These are phyloP conservation scores for Chorisops tibialis DNA, from an alignment of 2,888 invertebrate species.

Conservation along the genomic window DNA sequence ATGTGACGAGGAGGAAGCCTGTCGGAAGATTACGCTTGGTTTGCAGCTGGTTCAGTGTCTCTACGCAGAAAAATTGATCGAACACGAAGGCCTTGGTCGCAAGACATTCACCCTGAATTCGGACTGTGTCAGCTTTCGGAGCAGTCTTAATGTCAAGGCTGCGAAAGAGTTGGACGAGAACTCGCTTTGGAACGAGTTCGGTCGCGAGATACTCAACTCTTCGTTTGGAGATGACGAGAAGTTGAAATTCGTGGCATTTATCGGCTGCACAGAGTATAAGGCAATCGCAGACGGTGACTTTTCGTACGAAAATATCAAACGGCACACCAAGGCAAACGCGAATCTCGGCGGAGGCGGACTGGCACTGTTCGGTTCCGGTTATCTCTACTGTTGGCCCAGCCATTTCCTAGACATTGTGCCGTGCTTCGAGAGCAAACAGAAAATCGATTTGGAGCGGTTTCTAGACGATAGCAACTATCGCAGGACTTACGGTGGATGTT, in stretches of 20 bases:
- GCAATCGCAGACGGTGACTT: constrained; percentile 61
- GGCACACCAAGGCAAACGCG: constrained; percentile 75
- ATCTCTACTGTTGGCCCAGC: constrained; percentile 86
- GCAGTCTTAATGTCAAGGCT: constrained; percentile 65
- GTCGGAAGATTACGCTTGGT: constrained; percentile 70
- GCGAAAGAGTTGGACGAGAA: constrained; percentile 72
- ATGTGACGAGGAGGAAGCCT: constrained; percentile 62
- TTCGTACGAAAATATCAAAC: constrained; percentile 67
- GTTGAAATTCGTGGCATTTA: constrained; percentile 83
- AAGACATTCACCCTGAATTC: constrained; percentile 79
- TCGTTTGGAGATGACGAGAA: constrained; percentile 57
- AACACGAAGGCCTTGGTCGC: constrained; percentile 70
- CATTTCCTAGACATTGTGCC: constrained; percentile 64
- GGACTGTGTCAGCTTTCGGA: constrained; percentile 71
- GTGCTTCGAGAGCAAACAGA: constrained; percentile 51
- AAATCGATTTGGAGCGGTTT: constrained; percentile 67
- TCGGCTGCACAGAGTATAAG: constrained; percentile 80
- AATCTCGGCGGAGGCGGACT: constrained; percentile 89
- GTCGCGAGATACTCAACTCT: constrained; percentile 77
- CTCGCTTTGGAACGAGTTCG: constrained; percentile 81
- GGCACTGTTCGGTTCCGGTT: constrained; percentile 86
- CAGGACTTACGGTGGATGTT: constrained; percentile 81
- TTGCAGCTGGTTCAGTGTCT: constrained; percentile 79
- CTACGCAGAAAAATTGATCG: constrained; percentile 81
- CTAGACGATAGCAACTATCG: constrained; percentile 93